Evolutionary conservation across 2,888 invertebrate genomes (phyloP).

Genomic region (Tetragonisca angustula): DNA sequence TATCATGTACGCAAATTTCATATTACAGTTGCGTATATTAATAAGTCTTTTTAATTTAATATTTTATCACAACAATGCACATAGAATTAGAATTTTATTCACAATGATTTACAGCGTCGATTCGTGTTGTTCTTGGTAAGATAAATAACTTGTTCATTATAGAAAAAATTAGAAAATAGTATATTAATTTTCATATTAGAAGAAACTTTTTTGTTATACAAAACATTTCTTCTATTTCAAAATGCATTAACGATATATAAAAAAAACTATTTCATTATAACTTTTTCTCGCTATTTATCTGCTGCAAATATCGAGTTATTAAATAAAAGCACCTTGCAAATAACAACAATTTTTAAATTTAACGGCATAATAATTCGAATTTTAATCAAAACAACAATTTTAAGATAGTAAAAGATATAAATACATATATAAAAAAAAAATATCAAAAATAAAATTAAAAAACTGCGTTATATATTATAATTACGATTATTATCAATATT

Average conservation of each 20-base stretch:
- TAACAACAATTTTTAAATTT: slow-evolving; percentile 23
- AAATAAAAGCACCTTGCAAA: slow-evolving; percentile 55
- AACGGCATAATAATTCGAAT: slow-evolving; percentile 27
- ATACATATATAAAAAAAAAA: slow-evolving; percentile 21
- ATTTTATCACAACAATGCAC: slow-evolving; percentile 63
- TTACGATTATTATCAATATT: slow-evolving; percentile 35
- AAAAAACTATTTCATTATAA: not conserved
- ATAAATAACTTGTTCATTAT: slow-evolving; percentile 9
- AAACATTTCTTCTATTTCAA: slow-evolving; percentile 12
- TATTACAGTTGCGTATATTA: slow-evolving; percentile 46
- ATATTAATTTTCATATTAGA: slow-evolving; percentile 6
- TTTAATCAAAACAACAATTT: slow-evolving; percentile 38
- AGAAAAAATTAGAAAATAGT: slow-evolving; percentile 1
- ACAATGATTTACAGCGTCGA: slow-evolving; percentile 54
- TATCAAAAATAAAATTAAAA: slow-evolving; percentile 53
- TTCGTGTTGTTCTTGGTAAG: slow-evolving; percentile 58
- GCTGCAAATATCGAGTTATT: slow-evolving; percentile 13
- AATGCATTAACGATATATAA: not conserved
- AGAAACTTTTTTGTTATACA: slow-evolving; percentile 40
- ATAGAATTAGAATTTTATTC: slow-evolving; percentile 52
- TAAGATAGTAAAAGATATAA: slow-evolving; percentile 19
- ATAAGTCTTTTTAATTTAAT: slow-evolving; percentile 38
- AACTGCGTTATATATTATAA: slow-evolving; percentile 29
- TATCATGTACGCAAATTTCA: slow-evolving; percentile 39
- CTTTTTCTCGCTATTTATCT: slow-evolving; percentile 24